Conservation (phyloP, 1,140 invertebrate genomes). For the Brachionus koreanus region DNA sequence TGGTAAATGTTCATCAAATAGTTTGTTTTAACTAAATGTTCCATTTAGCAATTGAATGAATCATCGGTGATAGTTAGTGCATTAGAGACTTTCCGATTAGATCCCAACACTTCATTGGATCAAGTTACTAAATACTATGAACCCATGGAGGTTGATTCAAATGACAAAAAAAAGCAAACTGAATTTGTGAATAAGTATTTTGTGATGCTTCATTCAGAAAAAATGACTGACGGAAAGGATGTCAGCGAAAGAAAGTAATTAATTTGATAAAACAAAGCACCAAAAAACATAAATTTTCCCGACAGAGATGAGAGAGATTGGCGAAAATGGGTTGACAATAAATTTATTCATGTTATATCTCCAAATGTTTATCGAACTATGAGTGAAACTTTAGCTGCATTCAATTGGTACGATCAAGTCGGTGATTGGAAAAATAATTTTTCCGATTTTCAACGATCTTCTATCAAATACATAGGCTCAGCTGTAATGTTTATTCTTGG, state of each 20-base stretch:
- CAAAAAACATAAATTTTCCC: constrained; percentile 46
- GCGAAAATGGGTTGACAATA: constrained; percentile 86
- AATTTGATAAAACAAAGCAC: not conserved
- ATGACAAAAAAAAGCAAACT: constrained; percentile 66
- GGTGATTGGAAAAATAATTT: constrained; percentile 69
- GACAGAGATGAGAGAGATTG: constrained; percentile 83
- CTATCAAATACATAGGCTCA: constrained; percentile 90
- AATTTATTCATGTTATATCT: constrained; percentile 83
- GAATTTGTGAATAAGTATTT: constrained; percentile 87
- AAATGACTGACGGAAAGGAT: constrained; percentile 47
- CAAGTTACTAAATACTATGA: constrained; percentile 30
- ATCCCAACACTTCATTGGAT: not conserved
- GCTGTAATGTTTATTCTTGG: constrained; percentile 87
- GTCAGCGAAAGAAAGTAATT: constrained; percentile 47
- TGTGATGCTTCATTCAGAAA: constrained; percentile 73
- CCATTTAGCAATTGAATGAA: constrained; percentile 75
- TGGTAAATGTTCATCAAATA: not conserved
- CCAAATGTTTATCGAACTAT: constrained; percentile 90
- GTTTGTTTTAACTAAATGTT: not conserved
- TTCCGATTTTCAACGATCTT: constrained; percentile 71
- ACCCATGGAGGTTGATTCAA: constrained; percentile 58
- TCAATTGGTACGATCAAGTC: constrained; percentile 80
- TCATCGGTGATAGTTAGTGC: constrained; percentile 88
- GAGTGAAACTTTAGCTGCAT: constrained; percentile 78
- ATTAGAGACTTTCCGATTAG: constrained; percentile 65